Evolutionary conservation across 2,113 vertebrate species (phyloP).

Genomic region (Siphamia tubifer): DNA sequence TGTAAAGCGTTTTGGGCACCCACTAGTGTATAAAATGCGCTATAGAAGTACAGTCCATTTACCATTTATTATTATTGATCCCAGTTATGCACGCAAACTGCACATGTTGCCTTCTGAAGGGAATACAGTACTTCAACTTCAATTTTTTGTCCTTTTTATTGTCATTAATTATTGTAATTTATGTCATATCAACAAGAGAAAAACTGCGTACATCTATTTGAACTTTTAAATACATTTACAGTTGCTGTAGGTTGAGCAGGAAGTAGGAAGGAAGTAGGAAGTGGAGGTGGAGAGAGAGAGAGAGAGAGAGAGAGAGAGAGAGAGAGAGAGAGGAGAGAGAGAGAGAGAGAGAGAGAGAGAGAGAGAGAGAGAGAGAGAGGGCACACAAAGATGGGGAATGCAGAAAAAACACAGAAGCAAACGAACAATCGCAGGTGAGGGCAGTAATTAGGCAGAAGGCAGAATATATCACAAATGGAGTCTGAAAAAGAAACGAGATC

Average conservation of each 20-base stretch:
- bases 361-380: conserved; percentile 83
- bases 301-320: too few species aligned
- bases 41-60: too few species aligned
- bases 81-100: too few species aligned
- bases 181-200: conserved; percentile 92
- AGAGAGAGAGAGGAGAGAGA: too few species aligned
- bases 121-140: conserved; percentile 46
- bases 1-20: too few species aligned
- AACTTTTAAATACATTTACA: conserved; percentile 97
- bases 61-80: too few species aligned
- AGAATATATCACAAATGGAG: conserved; percentile 89
- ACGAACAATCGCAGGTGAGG: conserved; percentile 80
- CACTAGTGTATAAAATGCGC: too few species aligned
- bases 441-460: conserved; percentile 80
- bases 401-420: conserved; percentile 83
- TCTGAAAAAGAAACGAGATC: conserved; percentile 85
- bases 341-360: too few species aligned
- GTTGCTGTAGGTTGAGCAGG: conserved; percentile 73
- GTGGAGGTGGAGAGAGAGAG: too few species aligned
- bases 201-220: conserved; percentile 95
- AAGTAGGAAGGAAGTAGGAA: conserved; percentile 81
- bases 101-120: not conserved
- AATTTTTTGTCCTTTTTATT: conserved; percentile 84
- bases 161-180: conserved; percentile 78
- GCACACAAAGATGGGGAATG: conserved; percentile 87